Percentiles rank a stretch among this genome's conserved stretches.
These are phyloP conservation scores for Brachypodius melanocephalos DNA, from an alignment of 2,113 vertebrate species.

Conservation along the genomic window DNA sequence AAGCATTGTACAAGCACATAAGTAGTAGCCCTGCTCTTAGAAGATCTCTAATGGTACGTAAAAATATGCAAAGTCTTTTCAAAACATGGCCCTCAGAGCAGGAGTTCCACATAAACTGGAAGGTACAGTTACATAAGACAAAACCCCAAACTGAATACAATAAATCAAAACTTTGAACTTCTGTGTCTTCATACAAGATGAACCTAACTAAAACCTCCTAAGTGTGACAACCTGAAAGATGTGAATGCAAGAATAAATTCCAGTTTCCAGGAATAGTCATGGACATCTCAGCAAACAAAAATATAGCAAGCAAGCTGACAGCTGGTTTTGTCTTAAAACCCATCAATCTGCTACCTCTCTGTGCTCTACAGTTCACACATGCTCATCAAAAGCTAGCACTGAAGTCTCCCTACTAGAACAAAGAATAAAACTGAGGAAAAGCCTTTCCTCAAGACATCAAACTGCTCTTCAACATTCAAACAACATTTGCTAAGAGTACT, in stretches of 20 bases:
- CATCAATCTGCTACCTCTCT: background rate
- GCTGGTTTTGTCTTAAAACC: background rate
- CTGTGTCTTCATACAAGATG: background rate
- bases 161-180: background rate
- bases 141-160: fast-evolving
- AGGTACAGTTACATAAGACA: background rate
- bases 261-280: background rate
- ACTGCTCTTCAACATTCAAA: background rate
- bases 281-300: background rate
- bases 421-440: background rate
- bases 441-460: background rate
- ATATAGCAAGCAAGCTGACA: background rate
- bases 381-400: background rate
- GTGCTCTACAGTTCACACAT: background rate
- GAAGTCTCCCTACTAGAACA: background rate
- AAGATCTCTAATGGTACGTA: background rate
- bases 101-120: background rate
- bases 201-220: background rate
- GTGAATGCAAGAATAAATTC: background rate
- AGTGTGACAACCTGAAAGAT: background rate
- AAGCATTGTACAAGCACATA: fast-evolving
- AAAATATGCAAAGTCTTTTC: background rate
- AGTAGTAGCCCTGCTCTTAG: background rate
- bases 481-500: background rate
- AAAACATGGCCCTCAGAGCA: background rate